phyloP scores from a whole-genome alignment of 2,113 vertebrate genomes.

The Nycticryphes semicollaris region DNA sequence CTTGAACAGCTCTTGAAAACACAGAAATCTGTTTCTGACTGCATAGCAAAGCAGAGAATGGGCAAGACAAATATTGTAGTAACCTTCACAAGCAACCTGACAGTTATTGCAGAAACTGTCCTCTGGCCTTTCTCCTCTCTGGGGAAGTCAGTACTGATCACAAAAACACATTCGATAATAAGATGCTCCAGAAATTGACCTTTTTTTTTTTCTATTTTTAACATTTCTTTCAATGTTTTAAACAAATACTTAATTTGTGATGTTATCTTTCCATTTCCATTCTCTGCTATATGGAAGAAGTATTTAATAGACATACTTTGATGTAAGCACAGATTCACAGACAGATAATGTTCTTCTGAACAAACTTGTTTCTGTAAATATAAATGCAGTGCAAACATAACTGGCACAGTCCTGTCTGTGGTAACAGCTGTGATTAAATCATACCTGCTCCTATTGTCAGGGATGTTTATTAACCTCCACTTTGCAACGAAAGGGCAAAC shows the following conservation, averaged over 20 bases:
- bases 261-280: background rate
- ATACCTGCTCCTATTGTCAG: constrained; percentile 34
- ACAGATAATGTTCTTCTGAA: constrained; percentile 46
- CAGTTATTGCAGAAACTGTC: background rate
- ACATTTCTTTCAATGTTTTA: background rate
- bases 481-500: background rate
- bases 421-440: constrained; percentile 46
- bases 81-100: constrained; percentile 3
- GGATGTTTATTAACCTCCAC: constrained; percentile 24
- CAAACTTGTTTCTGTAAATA: constrained; percentile 46
- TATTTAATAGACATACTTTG: background rate
- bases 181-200: background rate
- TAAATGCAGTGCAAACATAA: constrained; percentile 4
- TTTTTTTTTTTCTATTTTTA: background rate
- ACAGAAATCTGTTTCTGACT: constrained; percentile 30
- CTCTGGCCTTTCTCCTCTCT: background rate
- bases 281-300: background rate
- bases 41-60: constrained; percentile 23
- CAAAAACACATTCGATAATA: background rate
- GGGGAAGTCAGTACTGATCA: background rate
- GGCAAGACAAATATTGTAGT: constrained; percentile 64
- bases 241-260: background rate
- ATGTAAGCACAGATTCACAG: constrained; percentile 19
- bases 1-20: constrained; percentile 44
- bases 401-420: constrained; percentile 23